phyloP scores from a whole-genome alignment of 2,113 vertebrate genomes.

The Labrus mixtus region DNA sequence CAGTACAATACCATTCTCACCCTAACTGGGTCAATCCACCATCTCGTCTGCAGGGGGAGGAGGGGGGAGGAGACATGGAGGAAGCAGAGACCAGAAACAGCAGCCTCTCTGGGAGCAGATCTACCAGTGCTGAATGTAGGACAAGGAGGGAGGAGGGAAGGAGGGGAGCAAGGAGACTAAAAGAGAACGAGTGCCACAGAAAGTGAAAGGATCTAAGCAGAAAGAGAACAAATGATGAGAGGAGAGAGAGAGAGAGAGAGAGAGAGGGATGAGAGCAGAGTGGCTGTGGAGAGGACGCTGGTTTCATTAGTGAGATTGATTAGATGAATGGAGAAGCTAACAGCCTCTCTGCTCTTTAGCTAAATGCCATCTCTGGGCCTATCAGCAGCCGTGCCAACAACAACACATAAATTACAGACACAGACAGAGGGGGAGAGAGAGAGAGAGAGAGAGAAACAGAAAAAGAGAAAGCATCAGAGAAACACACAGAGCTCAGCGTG shows the following conservation, averaged over 20 bases:
- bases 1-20: conserved; percentile 66
- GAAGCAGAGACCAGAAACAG: conserved; percentile 54
- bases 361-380: conserved; percentile 84
- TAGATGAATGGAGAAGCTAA: conserved; percentile 83
- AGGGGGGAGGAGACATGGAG: conserved; percentile 24
- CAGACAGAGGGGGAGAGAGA: conserved; percentile 9
- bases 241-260: conserved; percentile 50
- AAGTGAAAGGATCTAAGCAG: conserved; percentile 37
- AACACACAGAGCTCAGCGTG: conserved; percentile 46
- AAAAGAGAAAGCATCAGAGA: conserved; percentile 34
- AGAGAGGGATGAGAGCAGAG: conserved; percentile 40
- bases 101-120: conserved; percentile 50
- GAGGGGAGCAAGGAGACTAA: conserved; percentile 14
- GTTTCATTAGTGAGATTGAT: conserved; percentile 85
- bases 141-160: conserved; percentile 37
- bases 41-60: conserved; percentile 59
- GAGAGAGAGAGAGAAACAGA: background rate
- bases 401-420: conserved; percentile 77
- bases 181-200: conserved; percentile 1
- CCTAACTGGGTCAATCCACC: conserved; percentile 77
- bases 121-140: conserved; percentile 59
- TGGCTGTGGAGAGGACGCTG: conserved; percentile 72
- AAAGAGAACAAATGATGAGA: conserved; percentile 62
- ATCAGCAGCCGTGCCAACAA: conserved; percentile 75
- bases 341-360: conserved; percentile 83